A percentile compares a stretch with the other conserved stretches of the same genome.
Conservation (phyloP, 2,888 invertebrate genomes). For the Plebejus anna region DNA sequence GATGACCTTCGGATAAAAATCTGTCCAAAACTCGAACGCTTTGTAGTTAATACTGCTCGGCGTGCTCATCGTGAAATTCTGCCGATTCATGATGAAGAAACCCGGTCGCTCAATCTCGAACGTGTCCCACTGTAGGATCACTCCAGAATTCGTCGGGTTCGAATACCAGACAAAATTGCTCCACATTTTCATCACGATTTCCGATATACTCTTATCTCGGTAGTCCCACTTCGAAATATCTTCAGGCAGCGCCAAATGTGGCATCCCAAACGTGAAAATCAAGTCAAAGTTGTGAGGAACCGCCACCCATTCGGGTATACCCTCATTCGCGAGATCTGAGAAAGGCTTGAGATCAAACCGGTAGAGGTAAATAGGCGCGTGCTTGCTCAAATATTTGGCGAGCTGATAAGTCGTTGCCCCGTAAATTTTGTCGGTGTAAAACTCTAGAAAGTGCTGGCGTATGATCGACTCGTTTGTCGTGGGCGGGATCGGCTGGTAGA, state of each 20-base stretch:
- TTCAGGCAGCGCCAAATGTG: slow-evolving; percentile 82
- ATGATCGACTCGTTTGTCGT: slow-evolving; percentile 81
- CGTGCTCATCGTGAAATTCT: slow-evolving; percentile 87
- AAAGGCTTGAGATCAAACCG: slow-evolving; percentile 87
- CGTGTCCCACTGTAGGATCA: slow-evolving; percentile 87
- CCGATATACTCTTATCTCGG: slow-evolving; percentile 88
- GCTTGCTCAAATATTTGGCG: slow-evolving; percentile 82
- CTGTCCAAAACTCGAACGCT: slow-evolving; percentile 90
- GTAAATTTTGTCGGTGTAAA: slow-evolving; percentile 87
- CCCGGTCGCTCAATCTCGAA: slow-evolving; percentile 84
- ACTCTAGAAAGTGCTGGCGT: slow-evolving; percentile 83
- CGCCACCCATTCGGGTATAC: slow-evolving; percentile 87
- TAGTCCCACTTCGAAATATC: slow-evolving; percentile 85
- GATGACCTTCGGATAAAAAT: slow-evolving; percentile 88
- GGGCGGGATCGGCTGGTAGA: slow-evolving; percentile 85
- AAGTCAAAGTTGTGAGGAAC: slow-evolving; percentile 91
- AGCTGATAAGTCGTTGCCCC: slow-evolving; percentile 85
- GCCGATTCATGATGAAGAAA: slow-evolving; percentile 85
- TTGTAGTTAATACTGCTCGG: slow-evolving; percentile 84
- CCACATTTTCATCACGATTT: slow-evolving; percentile 90
- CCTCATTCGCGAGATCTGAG: slow-evolving; percentile 81
- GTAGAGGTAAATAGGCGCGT: slow-evolving; percentile 83
- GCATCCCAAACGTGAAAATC: slow-evolving; percentile 90
- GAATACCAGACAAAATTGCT: slow-evolving; percentile 88
- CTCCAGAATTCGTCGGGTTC: slow-evolving; percentile 84